These are phyloP conservation scores for Myzus persicae DNA, from an alignment of 1,140 invertebrate genomes.

Conservation along the genomic window DNA sequence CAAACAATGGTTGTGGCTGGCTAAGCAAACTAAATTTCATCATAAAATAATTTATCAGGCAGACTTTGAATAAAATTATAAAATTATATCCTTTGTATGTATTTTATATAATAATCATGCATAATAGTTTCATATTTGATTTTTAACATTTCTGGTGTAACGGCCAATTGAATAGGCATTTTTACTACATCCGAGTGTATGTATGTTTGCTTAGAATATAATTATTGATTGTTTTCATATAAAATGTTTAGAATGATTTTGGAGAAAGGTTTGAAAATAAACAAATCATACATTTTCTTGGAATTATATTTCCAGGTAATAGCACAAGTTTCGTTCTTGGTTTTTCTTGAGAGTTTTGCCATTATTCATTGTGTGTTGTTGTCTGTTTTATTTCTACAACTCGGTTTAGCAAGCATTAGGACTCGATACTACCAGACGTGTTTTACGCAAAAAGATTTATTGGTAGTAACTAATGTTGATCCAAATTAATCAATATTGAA, in stretches of 20 bases:
- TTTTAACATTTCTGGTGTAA: not conserved
- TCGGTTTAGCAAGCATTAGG: not conserved
- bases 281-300: not conserved
- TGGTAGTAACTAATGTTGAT: not conserved
- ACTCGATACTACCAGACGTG: not conserved
- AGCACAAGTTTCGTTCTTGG: not conserved
- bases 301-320: not conserved
- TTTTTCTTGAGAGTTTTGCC: not conserved
- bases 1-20: not conserved
- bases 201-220: not conserved
- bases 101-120: not conserved
- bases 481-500: not conserved
- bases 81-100: not conserved
- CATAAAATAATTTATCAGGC: not conserved
- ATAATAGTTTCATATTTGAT: not conserved
- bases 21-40: not conserved
- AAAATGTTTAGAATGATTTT: not conserved
- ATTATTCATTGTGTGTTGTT: conserved; percentile 8
- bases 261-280: not conserved
- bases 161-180: not conserved
- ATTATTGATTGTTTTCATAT: not conserved
- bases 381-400: not conserved
- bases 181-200: not conserved
- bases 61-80: not conserved
- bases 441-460: conserved; percentile 30